Evolutionary conservation across 2,888 invertebrate species (phyloP).

Genomic region (Tetramorium bicarinatum): DNA sequence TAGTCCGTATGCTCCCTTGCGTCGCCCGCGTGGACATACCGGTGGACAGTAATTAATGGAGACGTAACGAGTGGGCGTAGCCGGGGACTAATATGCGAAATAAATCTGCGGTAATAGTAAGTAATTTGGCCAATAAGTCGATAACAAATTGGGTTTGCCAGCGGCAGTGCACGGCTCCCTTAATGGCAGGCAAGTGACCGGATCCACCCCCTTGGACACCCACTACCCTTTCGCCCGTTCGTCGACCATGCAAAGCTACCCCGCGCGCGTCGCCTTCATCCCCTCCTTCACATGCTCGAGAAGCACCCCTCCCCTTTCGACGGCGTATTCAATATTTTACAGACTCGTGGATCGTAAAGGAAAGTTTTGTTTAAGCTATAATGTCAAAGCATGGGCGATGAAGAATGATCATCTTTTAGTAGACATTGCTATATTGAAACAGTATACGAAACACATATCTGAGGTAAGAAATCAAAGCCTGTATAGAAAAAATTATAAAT

Average conservation of each 20-base stretch:
- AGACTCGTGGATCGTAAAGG: slow-evolving; percentile 83
- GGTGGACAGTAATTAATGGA: slow-evolving; percentile 83
- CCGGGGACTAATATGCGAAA: slow-evolving; percentile 84
- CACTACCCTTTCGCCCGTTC: slow-evolving; percentile 61
- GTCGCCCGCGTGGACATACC: slow-evolving; percentile 61
- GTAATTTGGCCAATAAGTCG: slow-evolving; percentile 86
- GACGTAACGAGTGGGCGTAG: slow-evolving; percentile 82
- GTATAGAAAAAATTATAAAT: not conserved
- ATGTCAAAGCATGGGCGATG: slow-evolving; percentile 77
- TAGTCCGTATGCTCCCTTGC: slow-evolving; percentile 9
- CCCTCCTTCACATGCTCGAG: slow-evolving; percentile 62
- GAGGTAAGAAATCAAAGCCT: not conserved
- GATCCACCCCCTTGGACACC: slow-evolving; percentile 78
- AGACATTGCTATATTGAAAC: slow-evolving; percentile 70
- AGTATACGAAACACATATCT: slow-evolving; percentile 22
- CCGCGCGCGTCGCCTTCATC: slow-evolving; percentile 59
- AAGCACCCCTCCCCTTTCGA: slow-evolving; percentile 76
- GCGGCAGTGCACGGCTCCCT: slow-evolving; percentile 80
- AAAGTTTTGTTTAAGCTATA: slow-evolving; percentile 86
- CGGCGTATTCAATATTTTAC: slow-evolving; percentile 85
- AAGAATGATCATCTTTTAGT: slow-evolving; percentile 78
- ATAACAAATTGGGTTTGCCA: slow-evolving; percentile 86
- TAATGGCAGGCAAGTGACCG: slow-evolving; percentile 85
- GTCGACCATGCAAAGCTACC: slow-evolving; percentile 58
- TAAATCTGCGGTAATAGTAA: slow-evolving; percentile 87